Evolutionary conservation across 1,140 invertebrate genomes (phyloP).

Genomic region (Saccostrea echinata): DNA sequence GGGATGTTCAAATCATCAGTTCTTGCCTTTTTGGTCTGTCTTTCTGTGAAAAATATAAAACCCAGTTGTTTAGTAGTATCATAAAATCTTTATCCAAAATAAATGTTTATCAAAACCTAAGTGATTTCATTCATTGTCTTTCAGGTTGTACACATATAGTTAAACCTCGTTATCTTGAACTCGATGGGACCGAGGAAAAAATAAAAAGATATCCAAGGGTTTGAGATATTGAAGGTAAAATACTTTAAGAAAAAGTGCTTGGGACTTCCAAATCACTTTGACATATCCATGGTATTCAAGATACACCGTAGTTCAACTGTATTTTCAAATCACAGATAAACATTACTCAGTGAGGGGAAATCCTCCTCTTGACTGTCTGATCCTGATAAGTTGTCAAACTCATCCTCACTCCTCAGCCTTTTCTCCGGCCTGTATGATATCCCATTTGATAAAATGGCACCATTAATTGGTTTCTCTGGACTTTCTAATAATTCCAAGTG

Average conservation of each 20-base stretch:
- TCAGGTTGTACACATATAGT: not conserved
- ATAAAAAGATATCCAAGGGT: too few species aligned
- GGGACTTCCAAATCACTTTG: too few species aligned
- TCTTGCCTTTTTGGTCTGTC: conserved; percentile 10
- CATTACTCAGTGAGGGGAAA: not conserved
- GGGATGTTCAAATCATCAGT: not conserved
- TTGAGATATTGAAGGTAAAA: too few species aligned
- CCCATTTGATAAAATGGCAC: conserved; percentile 14
- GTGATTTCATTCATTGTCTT: not conserved
- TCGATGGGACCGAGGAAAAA: too few species aligned
- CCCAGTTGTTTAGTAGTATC: too few species aligned
- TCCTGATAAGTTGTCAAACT: conserved; percentile 26
- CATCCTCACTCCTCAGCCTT: conserved; percentile 39
- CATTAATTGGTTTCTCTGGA: conserved; percentile 42
- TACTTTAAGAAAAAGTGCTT: too few species aligned
- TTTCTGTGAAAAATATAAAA: not conserved
- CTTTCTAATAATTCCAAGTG: conserved; percentile 52
- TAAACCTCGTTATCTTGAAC: too few species aligned
- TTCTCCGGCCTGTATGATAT: conserved; percentile 47
- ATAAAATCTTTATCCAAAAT: too few species aligned
- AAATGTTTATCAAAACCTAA: too few species aligned
- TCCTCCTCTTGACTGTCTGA: not conserved
- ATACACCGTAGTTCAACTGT: too few species aligned
- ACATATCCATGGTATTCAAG: too few species aligned
- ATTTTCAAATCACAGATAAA: not conserved